These are phyloP conservation scores for Eucidaris tribuloides DNA, from an alignment of 35 echinoderm and acorn worm genomes.

Conservation along the genomic window DNA sequence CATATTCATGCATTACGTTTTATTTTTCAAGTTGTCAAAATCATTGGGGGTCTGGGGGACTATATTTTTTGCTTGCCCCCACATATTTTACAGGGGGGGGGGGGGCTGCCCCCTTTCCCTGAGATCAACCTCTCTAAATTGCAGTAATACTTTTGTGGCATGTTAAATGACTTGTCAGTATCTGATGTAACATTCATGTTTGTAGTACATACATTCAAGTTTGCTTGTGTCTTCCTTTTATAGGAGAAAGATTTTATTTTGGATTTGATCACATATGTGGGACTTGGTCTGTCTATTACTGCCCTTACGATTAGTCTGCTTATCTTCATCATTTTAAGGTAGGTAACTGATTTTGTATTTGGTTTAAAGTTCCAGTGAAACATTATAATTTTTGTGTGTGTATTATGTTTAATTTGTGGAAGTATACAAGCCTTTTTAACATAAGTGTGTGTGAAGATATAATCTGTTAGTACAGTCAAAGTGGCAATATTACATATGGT, in stretches of 20 bases:
- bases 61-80: neutral
- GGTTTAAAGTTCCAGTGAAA: neutral
- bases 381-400: neutral
- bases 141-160: neutral
- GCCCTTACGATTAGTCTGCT: neutral
- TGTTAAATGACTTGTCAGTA: neutral
- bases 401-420: neutral
- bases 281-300: neutral
- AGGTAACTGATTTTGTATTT: neutral
- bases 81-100: neutral
- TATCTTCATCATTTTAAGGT: constrained; percentile 2
- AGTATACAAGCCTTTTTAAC: too few relatives aligned
- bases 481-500: neutral
- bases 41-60: too few relatives aligned
- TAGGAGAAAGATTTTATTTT: neutral
- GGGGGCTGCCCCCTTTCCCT: too few relatives aligned
- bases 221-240: neutral
- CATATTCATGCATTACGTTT: too few relatives aligned
- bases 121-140: neutral
- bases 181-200: neutral
- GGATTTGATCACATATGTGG: neutral
- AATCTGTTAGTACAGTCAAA: too few relatives aligned
- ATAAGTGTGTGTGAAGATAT: too few relatives aligned
- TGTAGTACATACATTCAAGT: neutral
- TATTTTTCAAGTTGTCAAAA: too few relatives aligned